phyloP scores from a whole-genome alignment of 2,113 vertebrate species.

The Gymnarchus niloticus region DNA sequence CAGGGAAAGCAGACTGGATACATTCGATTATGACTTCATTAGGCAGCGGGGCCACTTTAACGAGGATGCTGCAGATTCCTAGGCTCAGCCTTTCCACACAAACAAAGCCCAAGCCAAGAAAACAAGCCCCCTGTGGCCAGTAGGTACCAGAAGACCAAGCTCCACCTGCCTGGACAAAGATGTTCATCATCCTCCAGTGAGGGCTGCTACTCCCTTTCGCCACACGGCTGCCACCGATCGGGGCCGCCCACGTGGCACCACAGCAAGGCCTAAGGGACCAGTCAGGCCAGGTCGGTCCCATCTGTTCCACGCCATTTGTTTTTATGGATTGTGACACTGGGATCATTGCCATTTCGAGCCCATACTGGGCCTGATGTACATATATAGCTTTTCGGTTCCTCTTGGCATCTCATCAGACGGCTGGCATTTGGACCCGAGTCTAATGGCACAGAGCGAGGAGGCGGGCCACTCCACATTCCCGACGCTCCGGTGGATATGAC shows the following conservation, averaged over 20 bases:
- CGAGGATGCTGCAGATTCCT: slow-evolving; percentile 47
- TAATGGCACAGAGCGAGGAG: not conserved
- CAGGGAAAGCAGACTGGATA: not conserved
- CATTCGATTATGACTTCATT: slow-evolving; percentile 49
- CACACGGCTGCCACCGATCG: not conserved
- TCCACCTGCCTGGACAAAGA: not conserved
- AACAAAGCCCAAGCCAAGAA: slow-evolving; percentile 24
- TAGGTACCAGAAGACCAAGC: not conserved
- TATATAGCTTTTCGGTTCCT: not conserved
- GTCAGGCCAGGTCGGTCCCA: not conserved
- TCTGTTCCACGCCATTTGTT: slow-evolving; percentile 11
- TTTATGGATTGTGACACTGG: not conserved
- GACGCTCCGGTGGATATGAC: not conserved
- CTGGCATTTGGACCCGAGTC: not conserved
- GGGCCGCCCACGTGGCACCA: not conserved
- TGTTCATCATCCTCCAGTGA: no score
- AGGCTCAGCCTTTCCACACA: slow-evolving; percentile 21
- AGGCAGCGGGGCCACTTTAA: slow-evolving; percentile 46
- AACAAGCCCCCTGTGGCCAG: not conserved
- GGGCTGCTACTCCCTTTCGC: not conserved
- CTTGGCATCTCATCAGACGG: not conserved
- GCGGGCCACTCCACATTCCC: not conserved
- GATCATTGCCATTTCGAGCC: not conserved
- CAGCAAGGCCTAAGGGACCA: not conserved
- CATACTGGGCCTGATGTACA: not conserved